Evolutionary conservation across 2,888 invertebrate species (phyloP), one percentile per base, ranked within the genome.

Genomic region (Caenorhabditis sp.): DNA sequence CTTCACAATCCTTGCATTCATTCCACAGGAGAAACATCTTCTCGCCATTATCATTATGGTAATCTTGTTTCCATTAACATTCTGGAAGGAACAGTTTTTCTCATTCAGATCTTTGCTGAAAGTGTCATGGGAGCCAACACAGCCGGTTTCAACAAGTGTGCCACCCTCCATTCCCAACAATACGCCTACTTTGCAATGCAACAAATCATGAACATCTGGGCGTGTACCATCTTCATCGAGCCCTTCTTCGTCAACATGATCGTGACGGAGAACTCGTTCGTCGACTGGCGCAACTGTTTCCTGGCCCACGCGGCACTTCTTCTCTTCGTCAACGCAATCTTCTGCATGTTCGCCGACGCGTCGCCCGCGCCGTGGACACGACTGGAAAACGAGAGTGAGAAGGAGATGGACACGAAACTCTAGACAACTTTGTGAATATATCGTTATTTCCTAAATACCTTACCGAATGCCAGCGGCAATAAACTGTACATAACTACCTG

Each of bases 91-190:
- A n/a, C n/a, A n/a, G n/a, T 22, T n/a, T 60, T 37, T 65, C 20
- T 26, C 22, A 9, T 53, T 35, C 61, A 85, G 85, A 62, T 85
- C 28, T 74, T 82, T 18, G 83, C 85, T 13, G 85, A 85, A 61
- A 82, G 85, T 74, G 61, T 85, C 13, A 78, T 85, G 53, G 85
- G 85, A 15, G 72, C 68, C 40, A 85, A 85, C 40, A 85, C 85
- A 24, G 85, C 85, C 0, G 85, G 85, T 56, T 85, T 85, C 79
- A 85, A 85, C 32, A 85, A 85, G 47, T 85, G 85, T 50, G 84
- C 84, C 11, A 84, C 84, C 0, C 65, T 85, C 18, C 85, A 85
- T 40, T 78, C 84, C 2, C 76, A 82, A 65, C 85, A 85, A 20
- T 83, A 85, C 37, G 76, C 81, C 1, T 82, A 82, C 55, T 85